Conservation (phyloP, 2,113 vertebrate genomes). For the Pandion haliaetus region DNA sequence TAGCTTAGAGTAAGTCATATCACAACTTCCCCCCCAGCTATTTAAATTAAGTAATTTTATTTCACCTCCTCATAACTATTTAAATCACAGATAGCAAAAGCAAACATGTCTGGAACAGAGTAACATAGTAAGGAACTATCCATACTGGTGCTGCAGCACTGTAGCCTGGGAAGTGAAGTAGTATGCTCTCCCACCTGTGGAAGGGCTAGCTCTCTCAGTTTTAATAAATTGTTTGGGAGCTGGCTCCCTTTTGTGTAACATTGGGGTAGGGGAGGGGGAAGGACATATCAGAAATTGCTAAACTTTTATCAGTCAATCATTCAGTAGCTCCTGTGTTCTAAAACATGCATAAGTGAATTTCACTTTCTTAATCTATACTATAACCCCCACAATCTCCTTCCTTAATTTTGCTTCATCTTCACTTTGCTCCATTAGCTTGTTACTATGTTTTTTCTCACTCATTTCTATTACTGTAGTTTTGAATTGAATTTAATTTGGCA, state of each 20-base stretch:
- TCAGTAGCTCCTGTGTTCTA: not conserved
- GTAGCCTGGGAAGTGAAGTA: not conserved
- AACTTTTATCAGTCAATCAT: not conserved
- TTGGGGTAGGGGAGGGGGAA: not conserved
- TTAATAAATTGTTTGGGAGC: not conserved
- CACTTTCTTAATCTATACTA: not conserved
- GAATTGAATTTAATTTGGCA: not conserved
- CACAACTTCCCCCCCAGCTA: not conserved
- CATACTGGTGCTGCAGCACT: not conserved
- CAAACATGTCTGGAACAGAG: not conserved
- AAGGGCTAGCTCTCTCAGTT: not conserved
- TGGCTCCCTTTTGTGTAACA: not conserved
- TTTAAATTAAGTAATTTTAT: not conserved
- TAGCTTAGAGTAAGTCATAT: not conserved
- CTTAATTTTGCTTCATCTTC: not conserved
- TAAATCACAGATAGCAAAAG: not conserved
- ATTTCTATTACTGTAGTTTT: not conserved
- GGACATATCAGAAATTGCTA: not conserved
- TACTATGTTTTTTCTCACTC: not conserved
- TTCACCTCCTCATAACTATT: not conserved
- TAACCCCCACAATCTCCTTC: not conserved
- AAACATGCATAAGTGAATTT: not conserved
- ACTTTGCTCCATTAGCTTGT: not conserved
- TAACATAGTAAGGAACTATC: not conserved
- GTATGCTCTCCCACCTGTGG: not conserved